These are phyloP conservation scores for Emmelina monodactyla DNA, from an alignment of 2,888 invertebrate species.

Conservation along the genomic window DNA sequence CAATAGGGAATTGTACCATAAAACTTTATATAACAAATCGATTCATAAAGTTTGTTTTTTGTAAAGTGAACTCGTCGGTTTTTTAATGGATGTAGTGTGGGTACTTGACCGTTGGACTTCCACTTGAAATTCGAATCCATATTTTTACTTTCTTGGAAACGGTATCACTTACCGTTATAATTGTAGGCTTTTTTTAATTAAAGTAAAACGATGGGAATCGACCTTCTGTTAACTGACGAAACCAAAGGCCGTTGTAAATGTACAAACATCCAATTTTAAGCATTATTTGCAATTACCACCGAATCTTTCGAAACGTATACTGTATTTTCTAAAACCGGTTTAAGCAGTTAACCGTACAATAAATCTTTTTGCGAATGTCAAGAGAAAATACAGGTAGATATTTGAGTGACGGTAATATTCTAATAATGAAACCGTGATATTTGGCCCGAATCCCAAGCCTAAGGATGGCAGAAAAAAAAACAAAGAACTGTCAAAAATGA, in stretches of 20 bases:
- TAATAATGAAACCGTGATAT: neutral
- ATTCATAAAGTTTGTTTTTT: no score
- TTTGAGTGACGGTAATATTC: neutral
- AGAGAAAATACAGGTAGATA: neutral
- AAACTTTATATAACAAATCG: no score
- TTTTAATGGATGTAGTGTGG: no score
- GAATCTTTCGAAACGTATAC: neutral
- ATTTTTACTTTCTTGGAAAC: no score
- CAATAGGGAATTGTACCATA: no score
- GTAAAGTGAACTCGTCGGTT: no score
- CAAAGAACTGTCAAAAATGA: neutral
- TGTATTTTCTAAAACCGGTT: neutral
- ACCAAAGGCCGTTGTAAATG: neutral
- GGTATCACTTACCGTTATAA: no score
- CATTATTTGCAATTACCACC: constrained; percentile 1
- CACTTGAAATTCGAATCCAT: no score
- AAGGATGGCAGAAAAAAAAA: neutral
- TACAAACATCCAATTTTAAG: neutral
- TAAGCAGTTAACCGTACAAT: neutral
- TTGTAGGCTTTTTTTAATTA: no score
- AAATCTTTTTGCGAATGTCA: neutral
- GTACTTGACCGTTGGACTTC: no score
- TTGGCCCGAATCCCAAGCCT: neutral
- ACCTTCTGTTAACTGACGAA: neutral
- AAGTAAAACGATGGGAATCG: neutral